Evolutionary conservation across 2,113 vertebrate genomes (phyloP).

Genomic region (Eclectus roratus): DNA sequence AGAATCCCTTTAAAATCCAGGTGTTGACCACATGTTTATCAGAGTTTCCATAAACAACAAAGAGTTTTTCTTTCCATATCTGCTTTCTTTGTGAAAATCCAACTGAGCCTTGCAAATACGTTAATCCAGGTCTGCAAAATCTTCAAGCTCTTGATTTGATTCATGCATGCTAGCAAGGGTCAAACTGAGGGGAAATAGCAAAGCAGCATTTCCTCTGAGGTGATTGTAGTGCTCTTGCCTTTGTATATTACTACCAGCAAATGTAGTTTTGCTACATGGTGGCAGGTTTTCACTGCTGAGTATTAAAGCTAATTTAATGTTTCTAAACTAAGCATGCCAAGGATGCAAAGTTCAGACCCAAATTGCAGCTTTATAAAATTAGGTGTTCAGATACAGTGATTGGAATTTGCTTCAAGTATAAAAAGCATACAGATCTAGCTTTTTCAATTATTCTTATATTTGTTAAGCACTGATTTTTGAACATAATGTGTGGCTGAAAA

Average conservation of each 20-base stretch:
- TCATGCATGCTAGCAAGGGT: constrained; percentile 34
- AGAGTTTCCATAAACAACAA: constrained; percentile 54
- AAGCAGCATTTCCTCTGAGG: constrained; percentile 22
- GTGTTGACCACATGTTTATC: constrained; percentile 73
- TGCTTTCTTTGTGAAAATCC: constrained; percentile 50
- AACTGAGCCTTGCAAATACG: constrained; percentile 55
- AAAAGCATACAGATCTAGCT: neutral
- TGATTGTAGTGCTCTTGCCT: constrained; percentile 6
- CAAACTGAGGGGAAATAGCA: constrained; percentile 50
- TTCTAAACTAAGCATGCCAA: constrained; percentile 4
- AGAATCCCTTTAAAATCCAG: constrained; percentile 66
- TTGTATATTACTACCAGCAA: neutral
- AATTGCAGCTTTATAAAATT: neutral
- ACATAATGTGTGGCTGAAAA: neutral
- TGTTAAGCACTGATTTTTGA: neutral
- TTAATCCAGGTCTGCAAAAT: constrained; percentile 63
- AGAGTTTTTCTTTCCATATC: constrained; percentile 52
- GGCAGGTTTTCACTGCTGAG: constrained; percentile 1
- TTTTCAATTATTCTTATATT: neutral
- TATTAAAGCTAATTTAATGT: constrained; percentile 15
- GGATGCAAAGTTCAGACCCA: neutral
- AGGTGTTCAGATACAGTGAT: neutral
- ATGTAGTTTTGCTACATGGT: neutral
- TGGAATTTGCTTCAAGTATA: neutral
- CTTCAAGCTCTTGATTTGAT: constrained; percentile 60